Conservation (phyloP, 92 coral and sea anemone genomes). For the Siderastrea siderea region DNA sequence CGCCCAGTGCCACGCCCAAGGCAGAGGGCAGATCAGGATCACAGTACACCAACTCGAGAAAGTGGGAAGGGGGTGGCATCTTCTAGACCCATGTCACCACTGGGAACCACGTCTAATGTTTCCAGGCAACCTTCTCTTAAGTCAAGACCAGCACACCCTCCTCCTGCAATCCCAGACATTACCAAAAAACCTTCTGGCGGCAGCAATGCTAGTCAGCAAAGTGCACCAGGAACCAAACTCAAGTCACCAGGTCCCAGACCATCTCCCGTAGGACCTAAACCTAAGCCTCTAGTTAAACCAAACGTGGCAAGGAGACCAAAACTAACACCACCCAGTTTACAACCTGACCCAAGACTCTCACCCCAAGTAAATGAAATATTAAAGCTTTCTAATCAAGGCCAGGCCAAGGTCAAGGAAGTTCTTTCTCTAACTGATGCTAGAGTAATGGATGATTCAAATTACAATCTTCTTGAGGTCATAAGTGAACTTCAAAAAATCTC, state of each 20-base stretch:
- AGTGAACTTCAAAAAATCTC: conserved; percentile 74
- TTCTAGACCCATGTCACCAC: background rate
- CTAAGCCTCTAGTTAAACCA: conserved; percentile 87
- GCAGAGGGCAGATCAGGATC: conserved; percentile 35
- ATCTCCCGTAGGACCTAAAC: conserved; percentile 68
- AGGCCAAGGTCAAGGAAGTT: conserved; percentile 70
- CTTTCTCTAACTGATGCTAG: conserved; percentile 79
- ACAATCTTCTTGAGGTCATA: conserved; percentile 63
- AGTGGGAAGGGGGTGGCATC: background rate
- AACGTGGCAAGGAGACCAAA: conserved; percentile 66
- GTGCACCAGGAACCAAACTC: conserved; percentile 36
- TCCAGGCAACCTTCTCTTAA: conserved; percentile 29
- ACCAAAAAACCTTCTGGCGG: conserved; percentile 39
- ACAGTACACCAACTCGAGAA: conserved; percentile 9
- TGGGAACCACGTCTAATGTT: conserved; percentile 13
- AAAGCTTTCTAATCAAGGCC: conserved; percentile 73
- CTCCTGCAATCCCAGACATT: conserved; percentile 43
- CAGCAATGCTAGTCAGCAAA: conserved; percentile 33
- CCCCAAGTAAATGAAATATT: conserved; percentile 79
- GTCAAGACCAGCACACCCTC: conserved; percentile 44
- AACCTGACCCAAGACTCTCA: conserved; percentile 61
- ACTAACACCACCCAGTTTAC: conserved; percentile 43
- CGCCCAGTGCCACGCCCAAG: conserved; percentile 74
- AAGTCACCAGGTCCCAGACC: conserved; percentile 28
- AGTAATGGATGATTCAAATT: conserved; percentile 66